A percentile compares a stretch with the other conserved stretches of the same genome.
These are phyloP conservation scores for Orussus abietinus DNA, from an alignment of 1,140 invertebrate species.

Conservation along the genomic window DNA sequence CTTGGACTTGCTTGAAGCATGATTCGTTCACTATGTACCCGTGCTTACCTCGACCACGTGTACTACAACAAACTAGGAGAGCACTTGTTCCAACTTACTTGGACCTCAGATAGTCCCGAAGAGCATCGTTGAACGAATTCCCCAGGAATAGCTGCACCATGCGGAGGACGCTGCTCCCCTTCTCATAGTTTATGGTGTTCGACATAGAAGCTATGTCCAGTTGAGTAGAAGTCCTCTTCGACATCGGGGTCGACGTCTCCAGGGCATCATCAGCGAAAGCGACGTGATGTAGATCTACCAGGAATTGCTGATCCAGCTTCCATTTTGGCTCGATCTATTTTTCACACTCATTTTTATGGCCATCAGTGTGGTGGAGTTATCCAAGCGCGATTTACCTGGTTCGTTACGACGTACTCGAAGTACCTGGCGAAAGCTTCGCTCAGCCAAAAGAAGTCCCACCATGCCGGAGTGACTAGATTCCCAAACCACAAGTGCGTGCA, in stretches of 20 bases:
- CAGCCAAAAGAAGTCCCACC: conserved; percentile 69
- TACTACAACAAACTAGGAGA: background rate
- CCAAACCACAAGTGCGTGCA: conserved; percentile 70
- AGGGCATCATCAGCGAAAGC: conserved; percentile 30
- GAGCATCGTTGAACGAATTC: conserved; percentile 60
- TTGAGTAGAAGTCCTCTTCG: conserved; percentile 34
- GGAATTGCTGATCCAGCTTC: conserved; percentile 56
- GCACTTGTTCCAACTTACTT: conserved; percentile 42
- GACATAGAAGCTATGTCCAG: conserved; percentile 62
- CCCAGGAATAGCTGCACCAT: conserved; percentile 75
- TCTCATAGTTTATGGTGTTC: conserved; percentile 69
- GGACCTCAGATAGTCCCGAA: conserved; percentile 55
- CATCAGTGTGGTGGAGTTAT: background rate
- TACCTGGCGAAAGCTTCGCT: conserved; percentile 69
- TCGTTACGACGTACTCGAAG: conserved; percentile 41
- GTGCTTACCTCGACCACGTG: conserved; percentile 5
- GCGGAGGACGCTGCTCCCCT: conserved; percentile 65
- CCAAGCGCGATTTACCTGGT: conserved; percentile 29
- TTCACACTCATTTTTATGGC: background rate
- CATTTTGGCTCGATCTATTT: conserved; percentile 47
- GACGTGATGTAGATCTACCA: conserved; percentile 31
- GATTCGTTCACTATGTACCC: background rate
- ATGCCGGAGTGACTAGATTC: conserved; percentile 61
- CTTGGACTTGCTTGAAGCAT: conserved; percentile 12
- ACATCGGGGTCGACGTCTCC: conserved; percentile 31